Base-by-base conservation (phyloP, 1,140 invertebrate genomes). In the Pristionchus pacificus region DNA sequence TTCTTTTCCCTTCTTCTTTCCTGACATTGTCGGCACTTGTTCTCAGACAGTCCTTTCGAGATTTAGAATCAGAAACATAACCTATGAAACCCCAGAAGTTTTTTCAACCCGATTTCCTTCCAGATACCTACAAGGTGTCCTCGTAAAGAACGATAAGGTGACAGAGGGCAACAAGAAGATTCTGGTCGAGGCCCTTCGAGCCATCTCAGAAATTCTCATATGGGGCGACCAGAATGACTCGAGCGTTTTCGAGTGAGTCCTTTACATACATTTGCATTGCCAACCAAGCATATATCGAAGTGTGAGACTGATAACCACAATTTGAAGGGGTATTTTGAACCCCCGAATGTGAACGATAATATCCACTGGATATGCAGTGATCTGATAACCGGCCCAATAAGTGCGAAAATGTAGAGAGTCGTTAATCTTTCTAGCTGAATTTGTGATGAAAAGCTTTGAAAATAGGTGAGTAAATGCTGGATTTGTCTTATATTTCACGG, bases 181-280 rank as follows among this genome's bases (percentile, higher is more conserved):
- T 19, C 85, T 99, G n/a, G 95, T 98, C 15, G 96, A 99, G 87
- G 97, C 93, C 0, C 85, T 98, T 63, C 88, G 95, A 76, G 95
- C 93, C 55, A 98, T 98, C 80, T 93, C 96, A 27, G 96, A 99
- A 87, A 98, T 99, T 83, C 87, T 99, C 13, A 98, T 99, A 84
- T 99, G 97, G 96, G 96, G 97, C 30, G 97, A 99, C 87, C 96
- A 98, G 87, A 98, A 99, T 90, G 97, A 98, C 85, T 93, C 93
- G 74, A 91, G 93, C 73, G 95, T 99, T 32, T 98, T 99, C 88
- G 96, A 98, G 95, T 98, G 88, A 90, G 91, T 89, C 75, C 66
- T 78, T 55, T 49, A 24, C 57, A 24, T 63, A n/a, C n/a, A n/a
- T n/a, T n/a, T n/a, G n/a, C n/a, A n/a, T n/a, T n/a, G n/a, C n/a